These are phyloP conservation scores for Tetragonisca angustula DNA, from an alignment of 2,888 invertebrate genomes.

Conservation along the genomic window DNA sequence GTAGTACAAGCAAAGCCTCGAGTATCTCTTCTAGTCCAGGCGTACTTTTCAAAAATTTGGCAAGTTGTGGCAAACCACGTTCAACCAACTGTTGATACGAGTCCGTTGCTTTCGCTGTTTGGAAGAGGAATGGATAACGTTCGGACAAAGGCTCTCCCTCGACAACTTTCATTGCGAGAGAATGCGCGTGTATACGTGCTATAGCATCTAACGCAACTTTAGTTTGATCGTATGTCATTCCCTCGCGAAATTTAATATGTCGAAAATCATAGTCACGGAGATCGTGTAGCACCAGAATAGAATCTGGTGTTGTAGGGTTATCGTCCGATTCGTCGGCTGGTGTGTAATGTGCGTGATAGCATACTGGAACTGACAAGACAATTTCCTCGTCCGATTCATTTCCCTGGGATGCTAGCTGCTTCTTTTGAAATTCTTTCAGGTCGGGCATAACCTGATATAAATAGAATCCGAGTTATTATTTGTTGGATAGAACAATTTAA, in stretches of 20 bases:
- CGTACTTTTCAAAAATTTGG: constrained; percentile 89
- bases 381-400: constrained; percentile 81
- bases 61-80: constrained; percentile 90
- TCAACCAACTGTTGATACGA: constrained; percentile 92
- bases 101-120: constrained; percentile 91
- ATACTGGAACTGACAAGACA: constrained; percentile 89
- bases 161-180: constrained; percentile 87
- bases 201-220: constrained; percentile 89
- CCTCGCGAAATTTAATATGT: constrained; percentile 89
- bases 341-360: constrained; percentile 88
- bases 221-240: constrained; percentile 88
- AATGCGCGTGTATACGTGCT: constrained; percentile 90
- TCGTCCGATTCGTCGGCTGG: constrained; percentile 81
- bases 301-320: constrained; percentile 86
- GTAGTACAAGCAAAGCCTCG: constrained; percentile 86
- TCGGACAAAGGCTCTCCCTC: constrained; percentile 85
- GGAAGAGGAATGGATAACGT: constrained; percentile 89
- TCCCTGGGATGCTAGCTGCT: constrained; percentile 77
- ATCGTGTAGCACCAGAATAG: constrained; percentile 90
- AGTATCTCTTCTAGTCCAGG: constrained; percentile 87
- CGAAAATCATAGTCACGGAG: constrained; percentile 88
- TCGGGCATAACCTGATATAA: constrained; percentile 88
- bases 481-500: neutral
- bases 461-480: constrained; percentile 7
- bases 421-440: constrained; percentile 87